A percentile compares a stretch with the other conserved stretches of the same genome.
These are phyloP conservation scores for Pseudanteris insignis DNA, from an alignment of 2,888 invertebrate genomes.

Conservation along the genomic window DNA sequence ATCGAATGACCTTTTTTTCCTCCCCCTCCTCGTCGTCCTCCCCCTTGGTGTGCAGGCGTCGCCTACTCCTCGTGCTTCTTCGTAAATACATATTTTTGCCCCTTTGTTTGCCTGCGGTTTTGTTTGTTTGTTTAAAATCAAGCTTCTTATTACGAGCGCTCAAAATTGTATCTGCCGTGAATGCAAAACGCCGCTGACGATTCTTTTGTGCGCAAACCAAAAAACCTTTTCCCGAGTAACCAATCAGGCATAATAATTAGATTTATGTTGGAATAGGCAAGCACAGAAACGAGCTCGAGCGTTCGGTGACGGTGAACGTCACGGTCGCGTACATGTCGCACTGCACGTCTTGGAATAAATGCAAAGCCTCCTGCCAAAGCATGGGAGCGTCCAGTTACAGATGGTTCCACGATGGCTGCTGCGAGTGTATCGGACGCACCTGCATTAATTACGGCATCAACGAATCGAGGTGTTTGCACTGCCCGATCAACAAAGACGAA, in stretches of 20 bases:
- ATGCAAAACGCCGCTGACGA: not conserved
- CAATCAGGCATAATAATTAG: slow-evolving; percentile 21
- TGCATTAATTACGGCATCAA: slow-evolving; percentile 88
- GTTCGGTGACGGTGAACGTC: slow-evolving; percentile 72
- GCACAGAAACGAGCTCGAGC: slow-evolving; percentile 18
- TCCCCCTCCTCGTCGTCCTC: not conserved
- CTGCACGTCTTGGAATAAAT: slow-evolving; percentile 86
- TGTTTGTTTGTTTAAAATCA: too few species aligned
- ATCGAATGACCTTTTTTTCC: not conserved
- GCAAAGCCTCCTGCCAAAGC: slow-evolving; percentile 79
- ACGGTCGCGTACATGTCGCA: slow-evolving; percentile 88
- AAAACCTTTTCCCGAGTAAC: not conserved
- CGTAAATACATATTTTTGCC: not conserved
- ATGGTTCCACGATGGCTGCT: slow-evolving; percentile 93
- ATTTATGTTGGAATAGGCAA: slow-evolving; percentile 21
- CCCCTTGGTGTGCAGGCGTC: too few species aligned
- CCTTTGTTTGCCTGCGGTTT: not conserved
- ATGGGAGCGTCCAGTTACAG: slow-evolving; percentile 84
- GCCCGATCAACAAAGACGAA: slow-evolving; percentile 33
- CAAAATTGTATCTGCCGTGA: not conserved
- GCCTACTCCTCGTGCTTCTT: too few species aligned
- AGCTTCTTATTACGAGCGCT: not conserved
- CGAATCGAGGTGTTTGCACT: slow-evolving; percentile 68
- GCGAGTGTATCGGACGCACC: slow-evolving; percentile 86
- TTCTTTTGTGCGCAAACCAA: slow-evolving; percentile 11